Base-by-base conservation (phyloP, 2,888 invertebrate species). In the Cynaeus angustus region DNA sequence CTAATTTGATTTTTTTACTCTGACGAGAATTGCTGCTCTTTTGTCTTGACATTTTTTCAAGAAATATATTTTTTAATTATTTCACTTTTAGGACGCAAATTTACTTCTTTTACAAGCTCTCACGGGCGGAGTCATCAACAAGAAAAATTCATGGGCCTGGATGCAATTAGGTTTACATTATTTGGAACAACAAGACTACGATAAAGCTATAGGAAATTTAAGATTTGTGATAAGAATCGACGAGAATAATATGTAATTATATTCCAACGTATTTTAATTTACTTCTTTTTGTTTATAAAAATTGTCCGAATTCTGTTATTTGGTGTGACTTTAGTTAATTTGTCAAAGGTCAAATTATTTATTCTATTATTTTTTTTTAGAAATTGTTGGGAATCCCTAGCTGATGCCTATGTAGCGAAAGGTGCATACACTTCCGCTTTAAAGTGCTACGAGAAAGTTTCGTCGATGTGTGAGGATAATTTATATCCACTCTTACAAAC, bases 391-490 rank as follows among this genome's bases (percentile, higher is more conserved):
- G 96, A 97, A 85, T 92, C 94, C 74, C 86, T 98, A 75, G 97
- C 94, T 38, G 97, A 97, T 87, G 94, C 96, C 0, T 97, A 97
- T 84, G 89, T 91, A 78, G 89, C 90, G n/a, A 88, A 96, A 75
- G 97, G 97, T 1, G 95, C 97, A n/a, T 93, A 91, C 81, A 92
- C 91, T 48, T 94, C 97, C 5, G 94, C 97, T n/a, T 86, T 96
- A 67, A 94, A 93, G 82, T 95, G 95, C 33, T 97, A 95, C 83
- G 90, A 92, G 74, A 92, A 91, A 86, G 92, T 92, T 9, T 87
- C 91, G 48, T 89, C 91, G 80, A 83, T 95, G 68, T 88, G 89
- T 74, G 86, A 90, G 7, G 86, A 21, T 10, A 90, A 91, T 77
- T 83, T 89, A 14, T 94, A 95, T 84, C 90, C 94, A 3, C 87